Evolutionary conservation across 2,797 vertebrate genomes (phyloP).

Genomic region (Megaceryle alcyon): DNA sequence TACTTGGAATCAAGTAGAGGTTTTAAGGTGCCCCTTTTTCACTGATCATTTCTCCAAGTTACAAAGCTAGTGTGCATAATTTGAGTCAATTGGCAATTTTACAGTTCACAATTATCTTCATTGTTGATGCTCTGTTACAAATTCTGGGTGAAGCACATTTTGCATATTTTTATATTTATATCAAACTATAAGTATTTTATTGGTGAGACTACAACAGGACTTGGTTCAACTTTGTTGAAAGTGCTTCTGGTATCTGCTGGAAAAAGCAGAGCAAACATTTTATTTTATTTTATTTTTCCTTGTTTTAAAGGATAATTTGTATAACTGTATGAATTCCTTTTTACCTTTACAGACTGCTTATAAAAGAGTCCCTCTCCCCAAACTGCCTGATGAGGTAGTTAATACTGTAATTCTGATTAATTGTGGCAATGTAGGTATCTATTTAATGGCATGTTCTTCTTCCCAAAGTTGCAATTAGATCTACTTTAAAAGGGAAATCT

Average conservation of each 20-base stretch:
- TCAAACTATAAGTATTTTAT: not conserved
- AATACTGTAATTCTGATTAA: constrained; percentile 40
- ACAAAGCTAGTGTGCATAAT: constrained; percentile 54
- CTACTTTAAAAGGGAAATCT: constrained; percentile 67
- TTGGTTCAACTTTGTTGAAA: constrained; percentile 12
- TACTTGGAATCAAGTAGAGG: constrained; percentile 1
- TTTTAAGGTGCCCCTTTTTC: constrained; percentile 54
- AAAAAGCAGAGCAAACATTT: not conserved
- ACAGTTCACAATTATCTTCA: constrained; percentile 66
- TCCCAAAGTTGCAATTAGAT: constrained; percentile 66
- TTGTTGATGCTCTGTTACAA: constrained; percentile 56
- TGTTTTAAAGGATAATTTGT: not conserved
- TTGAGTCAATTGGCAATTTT: constrained; percentile 70
- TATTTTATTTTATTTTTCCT: too few species aligned
- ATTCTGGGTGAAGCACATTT: constrained; percentile 30
- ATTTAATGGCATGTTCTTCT: constrained; percentile 22
- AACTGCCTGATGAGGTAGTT: not conserved
- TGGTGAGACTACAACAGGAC: not conserved
- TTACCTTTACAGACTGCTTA: not conserved
- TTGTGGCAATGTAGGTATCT: constrained; percentile 28
- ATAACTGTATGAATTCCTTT: not conserved
- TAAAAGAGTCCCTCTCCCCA: not conserved
- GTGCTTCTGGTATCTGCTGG: not conserved
- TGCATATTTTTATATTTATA: constrained; percentile 28
- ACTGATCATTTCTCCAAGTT: constrained; percentile 61